A percentile compares a stretch with the other conserved stretches of the same genome.
phyloP scores from a whole-genome alignment of 2,113 vertebrate genomes.

The Pantherophis guttatus region DNA sequence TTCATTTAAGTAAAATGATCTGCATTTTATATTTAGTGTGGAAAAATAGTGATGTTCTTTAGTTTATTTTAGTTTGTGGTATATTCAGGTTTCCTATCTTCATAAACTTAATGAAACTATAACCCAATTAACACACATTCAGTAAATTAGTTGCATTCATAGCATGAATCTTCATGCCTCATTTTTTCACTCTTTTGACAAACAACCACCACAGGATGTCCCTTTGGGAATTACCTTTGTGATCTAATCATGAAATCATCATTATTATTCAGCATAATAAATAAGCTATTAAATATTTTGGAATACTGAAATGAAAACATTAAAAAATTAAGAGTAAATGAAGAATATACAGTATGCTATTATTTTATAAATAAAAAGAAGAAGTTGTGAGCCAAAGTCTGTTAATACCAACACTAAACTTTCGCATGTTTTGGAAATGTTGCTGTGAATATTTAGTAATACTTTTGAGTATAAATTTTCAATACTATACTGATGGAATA shows the following conservation, averaged over 20 bases:
- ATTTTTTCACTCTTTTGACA: background rate
- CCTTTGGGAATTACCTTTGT: background rate
- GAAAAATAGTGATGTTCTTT: background rate
- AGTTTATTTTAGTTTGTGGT: background rate
- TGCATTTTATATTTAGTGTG: background rate
- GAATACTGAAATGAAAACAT: background rate
- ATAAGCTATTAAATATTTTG: background rate
- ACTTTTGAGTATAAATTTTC: background rate
- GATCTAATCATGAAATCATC: background rate
- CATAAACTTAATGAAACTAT: background rate
- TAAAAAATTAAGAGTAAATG: background rate
- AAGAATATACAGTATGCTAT: background rate
- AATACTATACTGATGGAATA: background rate
- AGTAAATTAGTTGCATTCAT: background rate
- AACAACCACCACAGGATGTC: background rate
- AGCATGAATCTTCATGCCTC: background rate
- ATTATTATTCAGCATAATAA: background rate
- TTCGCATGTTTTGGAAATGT: background rate
- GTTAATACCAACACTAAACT: background rate
- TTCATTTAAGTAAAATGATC: background rate
- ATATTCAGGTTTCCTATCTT: background rate
- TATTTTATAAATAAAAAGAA: background rate
- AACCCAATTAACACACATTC: background rate
- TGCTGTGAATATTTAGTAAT: background rate
- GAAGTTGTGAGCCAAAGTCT: background rate